Base-by-base conservation (phyloP, 2,113 vertebrate species). In the Rhinopomastus cyanomelas region DNA sequence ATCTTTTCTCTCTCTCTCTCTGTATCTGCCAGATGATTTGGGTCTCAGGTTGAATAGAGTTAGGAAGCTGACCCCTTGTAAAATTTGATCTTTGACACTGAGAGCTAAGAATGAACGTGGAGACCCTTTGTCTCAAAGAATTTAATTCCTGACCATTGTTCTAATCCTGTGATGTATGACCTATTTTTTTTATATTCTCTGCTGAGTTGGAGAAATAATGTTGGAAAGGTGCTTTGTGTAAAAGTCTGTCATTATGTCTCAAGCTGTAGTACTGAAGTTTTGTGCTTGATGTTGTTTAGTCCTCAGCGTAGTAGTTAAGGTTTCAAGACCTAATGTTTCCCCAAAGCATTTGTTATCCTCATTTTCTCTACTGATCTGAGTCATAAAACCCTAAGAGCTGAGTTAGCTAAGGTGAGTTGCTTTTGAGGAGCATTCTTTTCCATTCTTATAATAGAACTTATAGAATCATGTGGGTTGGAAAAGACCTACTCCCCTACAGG, bases 341-440 rank as follows among this genome's bases (percentile, higher is more conserved):
- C 15, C 86, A 84, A 92, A 92, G 67, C 89, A 83, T 92, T 94
- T 81, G 65, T 89, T 93, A 83, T 44, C 61, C n/a, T 95, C 84
- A 59, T 95, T 94, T 85, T 92, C 95, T 77, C 57, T 27, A 6
- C 57, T 91, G 82, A 61, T 82, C 83, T 89, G 53, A 85, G 27
- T 48, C 37, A 29, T 57, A 89, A 74, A 72, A 25, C 73, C 15
- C 83, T 9, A 12, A 32, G 72, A 94, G 56, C 3, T 4, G 72
- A 89, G 68, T 64, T 92, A 86, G 66, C 56, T 36, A n/a, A 76
- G 39, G 34, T 68, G 56, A 77, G 29, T 59, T 3, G 0, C 32
- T 89, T 89, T n/a, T 62, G 60, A 92, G 90, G 84, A 94, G 32
- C 17, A n/a, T n/a, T n/a, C 56, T 91, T 88, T 89, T 77, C 61